phyloP scores from a whole-genome alignment of 2,888 invertebrate genomes.

The Oegoconia quadripuncta region DNA sequence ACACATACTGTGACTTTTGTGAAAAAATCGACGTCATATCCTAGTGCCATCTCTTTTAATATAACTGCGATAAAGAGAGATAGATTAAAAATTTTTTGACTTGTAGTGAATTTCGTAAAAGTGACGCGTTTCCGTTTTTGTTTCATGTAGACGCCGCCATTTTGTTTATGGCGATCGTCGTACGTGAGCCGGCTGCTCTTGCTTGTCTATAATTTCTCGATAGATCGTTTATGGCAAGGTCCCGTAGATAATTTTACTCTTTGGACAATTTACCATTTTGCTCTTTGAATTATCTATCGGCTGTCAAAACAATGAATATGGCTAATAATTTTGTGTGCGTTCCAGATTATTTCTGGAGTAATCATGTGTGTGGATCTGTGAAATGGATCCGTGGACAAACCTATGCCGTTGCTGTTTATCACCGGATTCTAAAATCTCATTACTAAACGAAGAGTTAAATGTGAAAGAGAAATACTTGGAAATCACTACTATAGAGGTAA shows the following conservation, averaged over 20 bases:
- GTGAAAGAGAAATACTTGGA: slow-evolving; percentile 59
- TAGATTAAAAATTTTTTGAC: background rate
- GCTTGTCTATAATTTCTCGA: slow-evolving; percentile 73
- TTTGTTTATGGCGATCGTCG: slow-evolving; percentile 44
- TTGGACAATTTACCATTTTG: slow-evolving; percentile 58
- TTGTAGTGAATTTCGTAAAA: too few species aligned
- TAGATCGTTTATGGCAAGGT: slow-evolving; percentile 75
- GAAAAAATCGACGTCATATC: too few species aligned
- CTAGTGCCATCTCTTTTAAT: background rate
- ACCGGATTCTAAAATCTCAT: slow-evolving; percentile 60
- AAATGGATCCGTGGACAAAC: slow-evolving; percentile 70
- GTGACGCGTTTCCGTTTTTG: background rate
- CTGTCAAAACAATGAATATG: slow-evolving; percentile 63
- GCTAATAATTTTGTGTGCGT: slow-evolving; percentile 38
- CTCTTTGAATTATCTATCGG: slow-evolving; percentile 53
- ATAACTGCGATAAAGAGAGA: background rate
- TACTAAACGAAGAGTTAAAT: slow-evolving; percentile 54
- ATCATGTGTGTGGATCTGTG: slow-evolving; percentile 46
- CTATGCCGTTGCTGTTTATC: slow-evolving; percentile 71
- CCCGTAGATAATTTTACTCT: slow-evolving; percentile 79
- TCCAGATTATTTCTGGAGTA: slow-evolving; percentile 53
- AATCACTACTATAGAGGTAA: slow-evolving; percentile 64
- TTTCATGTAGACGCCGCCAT: slow-evolving; percentile 42
- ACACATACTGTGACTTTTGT: too few species aligned
- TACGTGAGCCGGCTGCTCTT: slow-evolving; percentile 4